These are phyloP conservation scores for Macrobrachium rosenbergii DNA, from an alignment of 1,140 invertebrate genomes.

Conservation along the genomic window DNA sequence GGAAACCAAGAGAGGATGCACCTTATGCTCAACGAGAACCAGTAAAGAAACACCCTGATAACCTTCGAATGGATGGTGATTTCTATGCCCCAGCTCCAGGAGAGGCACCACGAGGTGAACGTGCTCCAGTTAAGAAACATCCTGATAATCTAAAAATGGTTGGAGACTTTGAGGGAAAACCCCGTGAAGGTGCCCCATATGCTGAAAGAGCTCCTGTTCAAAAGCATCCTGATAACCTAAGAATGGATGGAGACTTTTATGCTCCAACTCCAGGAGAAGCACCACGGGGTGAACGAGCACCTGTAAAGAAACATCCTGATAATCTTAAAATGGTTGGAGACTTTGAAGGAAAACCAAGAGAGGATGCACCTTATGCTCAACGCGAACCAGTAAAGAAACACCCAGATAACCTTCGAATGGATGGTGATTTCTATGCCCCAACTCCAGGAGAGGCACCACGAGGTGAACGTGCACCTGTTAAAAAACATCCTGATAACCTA, in stretches of 20 bases:
- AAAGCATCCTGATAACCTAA: too few relatives aligned
- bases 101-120: background rate
- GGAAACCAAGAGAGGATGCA: slow-evolving; percentile 3
- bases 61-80: background rate
- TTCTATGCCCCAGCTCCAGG: background rate
- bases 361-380: too few relatives aligned
- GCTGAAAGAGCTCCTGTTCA: background rate
- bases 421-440: slow-evolving; percentile 12
- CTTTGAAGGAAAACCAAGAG: slow-evolving; percentile 25
- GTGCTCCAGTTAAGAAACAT: slow-evolving; percentile 43
- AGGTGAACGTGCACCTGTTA: slow-evolving; percentile 1
- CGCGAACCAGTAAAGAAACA: background rate
- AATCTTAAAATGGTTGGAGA: background rate
- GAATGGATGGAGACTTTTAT: too few relatives aligned
- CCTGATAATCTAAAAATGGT: slow-evolving; percentile 75
- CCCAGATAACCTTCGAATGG: background rate
- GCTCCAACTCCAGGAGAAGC: too few relatives aligned
- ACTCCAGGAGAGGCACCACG: background rate
- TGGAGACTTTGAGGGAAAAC: slow-evolving; percentile 69
- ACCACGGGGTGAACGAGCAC: too few relatives aligned
- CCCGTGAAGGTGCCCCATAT: background rate
- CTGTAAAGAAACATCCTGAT: too few relatives aligned
- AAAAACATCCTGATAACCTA: slow-evolving; percentile 10
- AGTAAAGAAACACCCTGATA: slow-evolving; percentile 13
- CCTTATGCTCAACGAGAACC: background rate